Base-by-base conservation (phyloP, 2,113 vertebrate genomes). In the Jacana jacana region DNA sequence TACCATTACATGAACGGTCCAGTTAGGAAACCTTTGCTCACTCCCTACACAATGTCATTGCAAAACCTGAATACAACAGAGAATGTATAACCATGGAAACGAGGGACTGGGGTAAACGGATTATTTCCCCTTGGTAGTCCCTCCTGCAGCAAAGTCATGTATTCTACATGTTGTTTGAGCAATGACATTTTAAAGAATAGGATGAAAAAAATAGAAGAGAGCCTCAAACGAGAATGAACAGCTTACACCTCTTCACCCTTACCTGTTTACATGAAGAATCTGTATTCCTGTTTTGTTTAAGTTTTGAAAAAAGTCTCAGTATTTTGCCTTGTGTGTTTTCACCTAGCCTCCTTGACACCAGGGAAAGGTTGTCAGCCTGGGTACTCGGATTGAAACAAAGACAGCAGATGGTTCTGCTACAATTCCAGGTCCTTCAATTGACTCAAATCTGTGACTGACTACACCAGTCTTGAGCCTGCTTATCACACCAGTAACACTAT, bases 321-420 rank as follows among this genome's bases (percentile, higher is more conserved):
- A 98, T 99, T 98, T 99, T 99, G 82, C 98, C 98, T 98, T 98
- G 98, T 93, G 98, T 99, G 97, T 99, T 99, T 99, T 98, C 98
- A 98, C 97, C 98, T 98, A 79, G 98, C 98, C 97, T 99, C 98
- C 97, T 99, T 97, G 96, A 99, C 99, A 97, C 98, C 98, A 98
- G 98, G 98, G 81, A 98, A 98, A 99, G 72, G 98, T 99, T 88
- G 98, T 98, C 97, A 99, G 97, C 89, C 98, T 80, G 99, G 98
- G 93, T 98, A 99, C 93, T 98, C 98, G 82, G 99, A 99, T 82
- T 98, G 98, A 97, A 98, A 98, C 64, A 98, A 99, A 5, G 98
- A 98, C 75, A 99, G 97, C 66, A 98, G 96, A 78, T 97, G 96
- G 95, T 98, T 99, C 97, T 99, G 98, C 98, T 98, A 98, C 92